Evolutionary conservation across 2,797 vertebrate genomes (phyloP), one percentile per base, ranked within the genome.

Genomic region (Pipistrellus pygmaeus): DNA sequence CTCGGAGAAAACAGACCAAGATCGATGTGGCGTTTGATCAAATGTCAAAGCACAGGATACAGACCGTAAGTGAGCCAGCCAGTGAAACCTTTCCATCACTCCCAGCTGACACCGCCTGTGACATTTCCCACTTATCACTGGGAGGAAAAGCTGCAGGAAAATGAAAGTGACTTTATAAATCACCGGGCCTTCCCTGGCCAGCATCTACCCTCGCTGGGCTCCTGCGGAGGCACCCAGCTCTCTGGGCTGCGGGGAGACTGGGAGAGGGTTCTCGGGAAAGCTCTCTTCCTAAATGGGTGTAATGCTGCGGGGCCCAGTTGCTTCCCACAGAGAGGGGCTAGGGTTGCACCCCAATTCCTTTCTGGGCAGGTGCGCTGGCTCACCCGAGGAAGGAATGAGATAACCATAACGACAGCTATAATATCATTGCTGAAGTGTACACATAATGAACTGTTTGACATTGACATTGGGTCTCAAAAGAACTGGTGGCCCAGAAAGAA

Each of bases 11-110:
- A 55, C 80, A 64, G 88, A 88, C 51, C 90, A 85, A 93, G 91
- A 96, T 90, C 85, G 91, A 95, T 96, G 91, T 72, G 82, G 73
- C 89, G 92, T 95, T 90, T 96, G 95, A 95, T 96, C 94, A 88
- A 76, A 95, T 88, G 96, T 97, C 96, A 90, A 93, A 96, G 82
- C 48, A 84, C 72, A 87, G 91, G 94, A 96, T 88, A 78, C 71
- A 95, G 90, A 95, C 69, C 93, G 53, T 86, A 82, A 95, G 87
- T 90, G 68, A 94, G 89, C 8, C 93, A 97, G 75, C 77, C 88
- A 93, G 91, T 75, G 85, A 93, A 96, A 92, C 82, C 73, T 57
- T 89, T 92, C 53, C 30, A 44, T 85, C 75, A 96, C 85, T 95
- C 93, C 94, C 94, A 96, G 71, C 38, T 83, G 93, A 77, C 93